Evolutionary conservation across 2,888 invertebrate species (phyloP), one percentile per base, ranked within the genome.

Genomic region (Drepanosiphum platanoidis): DNA sequence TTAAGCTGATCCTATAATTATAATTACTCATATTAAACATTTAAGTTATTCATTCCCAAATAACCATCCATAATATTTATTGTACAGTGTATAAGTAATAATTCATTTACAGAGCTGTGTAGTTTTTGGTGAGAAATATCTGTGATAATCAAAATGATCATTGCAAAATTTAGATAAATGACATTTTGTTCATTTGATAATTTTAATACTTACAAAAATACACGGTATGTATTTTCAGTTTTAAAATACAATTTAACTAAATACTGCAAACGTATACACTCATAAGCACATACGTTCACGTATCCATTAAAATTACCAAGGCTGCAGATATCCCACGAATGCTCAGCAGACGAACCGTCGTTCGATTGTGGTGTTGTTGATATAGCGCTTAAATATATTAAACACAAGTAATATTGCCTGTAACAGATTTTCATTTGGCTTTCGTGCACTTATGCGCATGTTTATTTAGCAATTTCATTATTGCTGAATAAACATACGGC

Each of bases 1-100:
- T 93, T 93, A 87, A 99, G 92, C 91, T 97, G 97, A 91, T 98
- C 97, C 94, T 97, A 93, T 42, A 87, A 90, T 88, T 13, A 75
- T n/a, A 87, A 84, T 74, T 13, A 27, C 34, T 7, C 18, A 1
- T 18, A 70, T 36, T 61, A 58, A 78, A 52, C 18, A 52, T 32
- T 52, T 58, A n/a, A 27, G 22, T 13, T n/a, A 27, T 1, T 46
- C 39, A 1, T 36, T 30, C 30, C 7, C 7, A 39, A 39, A 75
- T 34, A 15, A 32, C 11, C 18, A 75, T 39, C 22, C 13, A 30
- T 77, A 68, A 77, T n/a, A 72, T 27, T 4, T 42, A 52, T 72
- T n/a, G 1, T 84, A 68, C 30, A 75, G 22, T 46, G 36, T 66
- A 72, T 27, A 39, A 66, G 15, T 77, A 27, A 46, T 42, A 34